These are phyloP conservation scores for Polydrusus cervinus DNA, from an alignment of 2,888 invertebrate species.

Conservation along the genomic window DNA sequence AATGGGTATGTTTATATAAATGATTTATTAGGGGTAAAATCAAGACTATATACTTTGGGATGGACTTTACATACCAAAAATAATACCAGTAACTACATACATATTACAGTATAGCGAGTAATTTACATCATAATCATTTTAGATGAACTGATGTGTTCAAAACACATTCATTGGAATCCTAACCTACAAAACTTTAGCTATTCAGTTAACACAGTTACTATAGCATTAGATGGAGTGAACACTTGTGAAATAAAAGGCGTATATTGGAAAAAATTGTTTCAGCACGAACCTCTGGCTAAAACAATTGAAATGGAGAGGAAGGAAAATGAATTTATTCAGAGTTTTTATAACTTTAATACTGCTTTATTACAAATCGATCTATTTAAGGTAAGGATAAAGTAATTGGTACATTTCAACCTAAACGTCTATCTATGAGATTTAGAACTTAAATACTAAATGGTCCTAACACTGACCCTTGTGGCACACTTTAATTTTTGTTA, in stretches of 20 bases:
- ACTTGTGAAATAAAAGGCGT: conserved; percentile 58
- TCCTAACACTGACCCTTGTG: too few relatives aligned
- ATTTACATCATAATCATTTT: background rate
- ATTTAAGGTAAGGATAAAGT: conserved; percentile 71
- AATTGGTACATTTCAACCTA: too few relatives aligned
- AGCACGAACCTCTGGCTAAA: conserved; percentile 73
- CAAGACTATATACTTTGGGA: too few relatives aligned
- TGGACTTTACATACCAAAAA: too few relatives aligned
- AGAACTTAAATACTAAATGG: too few relatives aligned
- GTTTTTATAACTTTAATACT: conserved; percentile 79
- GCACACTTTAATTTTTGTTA: too few relatives aligned
- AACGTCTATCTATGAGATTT: too few relatives aligned
- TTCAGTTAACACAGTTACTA: conserved; percentile 37
- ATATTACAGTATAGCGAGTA: too few relatives aligned
- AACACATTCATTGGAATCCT: conserved; percentile 12
- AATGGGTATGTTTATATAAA: too few relatives aligned
- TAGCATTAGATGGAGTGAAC: conserved; percentile 52
- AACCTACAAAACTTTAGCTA: conserved; percentile 32
- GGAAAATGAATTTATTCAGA: conserved; percentile 82
- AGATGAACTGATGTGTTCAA: conserved; percentile 52
- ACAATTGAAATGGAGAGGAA: conserved; percentile 82
- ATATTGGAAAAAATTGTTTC: conserved; percentile 29
- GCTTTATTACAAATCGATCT: conserved; percentile 80
- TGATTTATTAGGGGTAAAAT: too few relatives aligned
- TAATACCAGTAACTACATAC: too few relatives aligned